Conservation (phyloP, 2,888 invertebrate genomes). For the Pseudolycoriella hygida region DNA sequence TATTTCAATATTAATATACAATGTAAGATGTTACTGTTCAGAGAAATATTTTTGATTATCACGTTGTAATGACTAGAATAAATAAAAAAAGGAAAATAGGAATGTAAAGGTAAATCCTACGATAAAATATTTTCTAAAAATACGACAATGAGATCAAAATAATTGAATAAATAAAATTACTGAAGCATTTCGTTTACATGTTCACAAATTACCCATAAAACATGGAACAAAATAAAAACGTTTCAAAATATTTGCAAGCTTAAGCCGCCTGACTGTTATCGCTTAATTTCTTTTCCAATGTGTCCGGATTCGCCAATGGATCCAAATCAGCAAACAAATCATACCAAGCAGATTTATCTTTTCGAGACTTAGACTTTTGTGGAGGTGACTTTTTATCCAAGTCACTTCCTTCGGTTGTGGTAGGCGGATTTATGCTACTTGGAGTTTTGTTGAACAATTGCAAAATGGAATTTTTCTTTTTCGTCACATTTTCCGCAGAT, state of each 20-base stretch:
- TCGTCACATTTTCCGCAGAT: background rate
- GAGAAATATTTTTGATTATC: no score
- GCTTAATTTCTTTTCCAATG: conserved; percentile 19
- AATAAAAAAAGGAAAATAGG: no score
- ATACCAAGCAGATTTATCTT: conserved; percentile 54
- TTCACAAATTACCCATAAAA: no score
- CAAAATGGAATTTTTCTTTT: background rate
- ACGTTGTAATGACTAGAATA: no score
- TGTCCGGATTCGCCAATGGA: conserved; percentile 73
- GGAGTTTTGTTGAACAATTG: background rate
- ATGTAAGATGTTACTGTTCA: no score
- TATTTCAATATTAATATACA: no score
- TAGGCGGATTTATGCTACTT: background rate
- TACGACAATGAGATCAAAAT: no score
- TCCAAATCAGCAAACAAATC: conserved; percentile 86
- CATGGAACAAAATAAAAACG: no score
- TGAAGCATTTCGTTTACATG: no score
- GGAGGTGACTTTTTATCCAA: conserved; percentile 3
- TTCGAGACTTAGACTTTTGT: conserved; percentile 19
- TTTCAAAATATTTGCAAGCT: background rate
- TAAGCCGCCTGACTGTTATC: conserved; percentile 34
- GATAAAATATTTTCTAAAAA: no score
- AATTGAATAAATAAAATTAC: no score
- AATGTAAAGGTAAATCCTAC: no score
- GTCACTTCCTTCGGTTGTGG: background rate